Conservation (phyloP, 1,140 invertebrate species). For the Drosophila insularis region DNA sequence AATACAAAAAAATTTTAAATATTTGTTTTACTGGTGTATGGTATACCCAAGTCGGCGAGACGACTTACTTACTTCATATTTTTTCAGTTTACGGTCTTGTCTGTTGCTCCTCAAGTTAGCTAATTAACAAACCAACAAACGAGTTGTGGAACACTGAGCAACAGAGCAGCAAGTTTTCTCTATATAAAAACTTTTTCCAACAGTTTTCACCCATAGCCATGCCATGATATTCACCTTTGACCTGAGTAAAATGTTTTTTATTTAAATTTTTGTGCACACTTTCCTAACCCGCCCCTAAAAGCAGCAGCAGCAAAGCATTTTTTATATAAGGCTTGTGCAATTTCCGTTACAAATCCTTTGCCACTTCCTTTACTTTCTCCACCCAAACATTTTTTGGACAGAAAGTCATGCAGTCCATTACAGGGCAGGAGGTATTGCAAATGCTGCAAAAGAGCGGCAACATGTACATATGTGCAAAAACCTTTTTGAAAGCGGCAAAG, state of each 20-base stretch:
- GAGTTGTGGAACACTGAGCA: slow-evolving; percentile 19
- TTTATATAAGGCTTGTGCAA: slow-evolving; percentile 73
- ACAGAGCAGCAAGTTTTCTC: slow-evolving; percentile 11
- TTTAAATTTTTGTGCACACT: slow-evolving; percentile 28
- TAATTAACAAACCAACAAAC: slow-evolving; percentile 63
- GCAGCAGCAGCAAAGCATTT: slow-evolving; percentile 45
- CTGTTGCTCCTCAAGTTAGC: slow-evolving; percentile 13
- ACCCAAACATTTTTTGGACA: too few species aligned
- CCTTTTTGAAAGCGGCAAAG: slow-evolving; percentile 52
- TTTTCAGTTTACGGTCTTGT: too few species aligned
- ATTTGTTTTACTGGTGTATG: too few species aligned
- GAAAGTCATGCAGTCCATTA: slow-evolving; percentile 29
- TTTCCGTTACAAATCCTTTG: slow-evolving; percentile 60
- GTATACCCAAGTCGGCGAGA: too few species aligned
- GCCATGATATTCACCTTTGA: slow-evolving; percentile 48
- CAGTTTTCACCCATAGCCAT: too few species aligned
- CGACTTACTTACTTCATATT: too few species aligned
- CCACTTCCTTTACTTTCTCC: slow-evolving; percentile 23
- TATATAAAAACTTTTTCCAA: neutral
- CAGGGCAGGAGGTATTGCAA: slow-evolving; percentile 16
- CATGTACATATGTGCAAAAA: slow-evolving; percentile 53
- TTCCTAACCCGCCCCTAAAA: neutral
- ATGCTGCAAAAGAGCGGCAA: slow-evolving; percentile 33
- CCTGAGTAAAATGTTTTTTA: slow-evolving; percentile 46
- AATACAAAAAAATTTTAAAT: too few species aligned